Evolutionary conservation across 2,888 invertebrate genomes (phyloP), one percentile per base, ranked within the genome.

Genomic region (Notocelia uddmanniana): DNA sequence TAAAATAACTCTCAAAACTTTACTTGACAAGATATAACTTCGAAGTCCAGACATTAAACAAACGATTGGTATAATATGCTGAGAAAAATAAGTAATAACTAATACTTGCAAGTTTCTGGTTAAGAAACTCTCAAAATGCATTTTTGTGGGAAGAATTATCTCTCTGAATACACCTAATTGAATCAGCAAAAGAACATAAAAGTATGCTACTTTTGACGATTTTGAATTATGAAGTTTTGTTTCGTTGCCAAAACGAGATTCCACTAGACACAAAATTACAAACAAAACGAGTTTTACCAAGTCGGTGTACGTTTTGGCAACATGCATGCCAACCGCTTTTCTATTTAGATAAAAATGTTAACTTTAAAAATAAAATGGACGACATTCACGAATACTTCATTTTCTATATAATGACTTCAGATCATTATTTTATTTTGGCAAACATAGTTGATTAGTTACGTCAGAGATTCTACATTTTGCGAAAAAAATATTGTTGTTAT

Each of bases 171-270:
- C 10, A 15, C 8, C 21, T 23, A 41, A 23, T 41, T n/a, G 41
- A 11, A 26, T 9, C 11, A 6, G 26, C 11, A 34, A n/a, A 11
- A 21, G 18, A 48, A 26, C 5, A 62, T 5, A 18, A 21, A 59
- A 59, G 45, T 48, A 10, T 11, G 9, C 52, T 11, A 54, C 10
- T 63, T 50, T 37, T 21, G 50, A 48, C 50, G 45, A 34, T 21
- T 63, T 18, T 45, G 55, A 50, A 58, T 60, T 60, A 60, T 58
- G 37, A 63, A 37, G 45, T 60, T 55, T 41, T 45, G 45, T 67
- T 31, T 45, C 41, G 64, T 59, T 72, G 60, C 62, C 60, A 68
- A 68, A 68, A 62, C 57, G 18, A 15, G 45, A 37, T 68, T 68
- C 48, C 62, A 72, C 50, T 64, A 34, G 58, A 59, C 37, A 37